Evolutionary conservation across 2,113 vertebrate species (phyloP).

Genomic region (Ochotona princeps): DNA sequence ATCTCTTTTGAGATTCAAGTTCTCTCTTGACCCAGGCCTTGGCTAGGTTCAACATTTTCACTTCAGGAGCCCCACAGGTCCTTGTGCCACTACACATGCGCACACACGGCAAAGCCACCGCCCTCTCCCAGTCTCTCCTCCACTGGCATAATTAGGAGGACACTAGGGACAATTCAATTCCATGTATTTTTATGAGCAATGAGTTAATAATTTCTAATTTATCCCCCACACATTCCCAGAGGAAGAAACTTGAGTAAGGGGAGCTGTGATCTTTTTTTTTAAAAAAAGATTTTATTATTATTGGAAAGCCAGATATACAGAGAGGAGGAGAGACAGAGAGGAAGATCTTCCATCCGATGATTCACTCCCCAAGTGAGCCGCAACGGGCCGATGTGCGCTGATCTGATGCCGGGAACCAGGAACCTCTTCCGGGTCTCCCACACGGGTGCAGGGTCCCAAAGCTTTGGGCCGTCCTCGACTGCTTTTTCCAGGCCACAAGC

Average conservation of each 20-base stretch:
- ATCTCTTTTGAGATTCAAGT: background rate
- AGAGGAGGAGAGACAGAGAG: no score
- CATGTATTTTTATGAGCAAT: slow-evolving; percentile 11
- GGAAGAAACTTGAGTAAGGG: slow-evolving; percentile 8
- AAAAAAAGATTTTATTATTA: no score
- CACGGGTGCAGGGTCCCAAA: no score
- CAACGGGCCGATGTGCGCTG: no score
- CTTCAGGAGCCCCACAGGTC: background rate
- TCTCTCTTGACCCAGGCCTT: background rate
- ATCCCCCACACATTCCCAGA: background rate
- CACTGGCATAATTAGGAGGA: background rate
- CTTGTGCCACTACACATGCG: no score
- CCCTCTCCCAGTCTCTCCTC: background rate
- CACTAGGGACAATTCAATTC: background rate
- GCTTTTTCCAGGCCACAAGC: no score
- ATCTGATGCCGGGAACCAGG: no score
- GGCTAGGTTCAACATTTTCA: background rate
- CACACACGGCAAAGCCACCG: background rate
- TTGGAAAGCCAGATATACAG: no score
- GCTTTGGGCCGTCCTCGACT: no score
- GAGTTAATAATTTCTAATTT: slow-evolving; percentile 5
- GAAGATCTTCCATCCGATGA: no score
- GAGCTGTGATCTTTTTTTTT: background rate
- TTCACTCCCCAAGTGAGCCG: no score
- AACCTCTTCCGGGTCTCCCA: no score